Evolutionary conservation across 2,888 invertebrate species (phyloP), one percentile per base, ranked within the genome.

Genomic region (Pyrrhia umbra): DNA sequence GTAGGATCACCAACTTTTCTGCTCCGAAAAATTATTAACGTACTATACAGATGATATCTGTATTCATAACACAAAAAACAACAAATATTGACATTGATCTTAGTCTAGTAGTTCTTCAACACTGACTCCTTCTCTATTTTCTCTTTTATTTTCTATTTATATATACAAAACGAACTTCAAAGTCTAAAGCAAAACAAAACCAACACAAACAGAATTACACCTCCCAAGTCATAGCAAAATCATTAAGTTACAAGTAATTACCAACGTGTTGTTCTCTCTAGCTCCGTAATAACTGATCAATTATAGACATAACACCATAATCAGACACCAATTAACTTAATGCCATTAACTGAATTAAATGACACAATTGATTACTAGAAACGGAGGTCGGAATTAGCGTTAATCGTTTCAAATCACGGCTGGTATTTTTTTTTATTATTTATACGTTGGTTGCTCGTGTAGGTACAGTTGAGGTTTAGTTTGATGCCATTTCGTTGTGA

Each of bases 261-360:
- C 49, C 34, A 50, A 54, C 80, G 63, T 66, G 70, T 76, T 71
- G 74, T 77, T 78, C 59, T 58, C 55, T 27, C 62, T 21, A 70
- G 68, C 71, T 68, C 76, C 69, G 70, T 86, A 89, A 90, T 86
- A 81, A 84, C 76, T 40, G 76, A 64, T 81, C 90, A 86, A 92
- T 92, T 93, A 92, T 73, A 80, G 81, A 80, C 87, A 88, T 90
- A 91, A 91, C 89, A 90, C 92, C 84, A 85, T 88, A 92, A 94
- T 90, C 83, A 88, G 85, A 68, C 76, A 67, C 73, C 88, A 87
- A 93, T 93, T 93, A 91, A 85, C 77, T 82, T 90, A 92, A 92
- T 91, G 80, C 83, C 89, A 90, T 92, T 92, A 92, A 92, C 88
- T 91, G 78, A 87, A 89, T 89, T 89, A 91, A 87, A 85, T 82